Conservation (phyloP, 2,888 invertebrate species). For the Napeogenes sylphis region DNA sequence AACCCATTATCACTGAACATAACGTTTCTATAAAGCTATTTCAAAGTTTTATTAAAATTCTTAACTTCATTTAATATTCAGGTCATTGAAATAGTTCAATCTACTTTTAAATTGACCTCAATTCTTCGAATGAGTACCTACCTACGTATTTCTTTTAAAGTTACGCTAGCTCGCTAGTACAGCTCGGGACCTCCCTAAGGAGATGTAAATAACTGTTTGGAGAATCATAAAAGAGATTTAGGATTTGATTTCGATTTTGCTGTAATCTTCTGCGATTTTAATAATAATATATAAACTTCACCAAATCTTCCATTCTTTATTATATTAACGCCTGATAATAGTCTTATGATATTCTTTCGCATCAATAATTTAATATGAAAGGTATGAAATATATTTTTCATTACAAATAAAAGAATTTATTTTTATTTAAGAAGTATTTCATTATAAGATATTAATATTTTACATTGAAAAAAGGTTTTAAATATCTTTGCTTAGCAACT, state of each 20-base stretch:
- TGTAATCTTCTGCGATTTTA: slow-evolving; percentile 2
- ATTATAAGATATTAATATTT: too few relatives aligned
- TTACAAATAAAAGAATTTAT: too few relatives aligned
- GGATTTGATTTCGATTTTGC: not conserved
- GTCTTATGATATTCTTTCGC: too few relatives aligned
- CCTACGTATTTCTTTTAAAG: not conserved
- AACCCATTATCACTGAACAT: not conserved
- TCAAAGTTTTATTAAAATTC: too few relatives aligned
- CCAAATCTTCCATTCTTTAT: not conserved
- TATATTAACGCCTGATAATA: too few relatives aligned
- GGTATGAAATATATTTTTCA: too few relatives aligned
- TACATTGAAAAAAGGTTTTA: too few relatives aligned
- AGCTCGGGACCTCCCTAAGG: not conserved
- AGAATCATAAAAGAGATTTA: slow-evolving; percentile 3
- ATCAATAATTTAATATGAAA: too few relatives aligned
- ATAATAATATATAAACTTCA: too few relatives aligned
- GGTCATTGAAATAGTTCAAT: not conserved
- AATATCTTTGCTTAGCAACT: too few relatives aligned
- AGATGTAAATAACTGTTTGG: not conserved
- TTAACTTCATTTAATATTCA: not conserved
- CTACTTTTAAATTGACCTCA: not conserved
- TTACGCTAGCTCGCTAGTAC: not conserved
- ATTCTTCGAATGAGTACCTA: not conserved
- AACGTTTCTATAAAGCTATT: too few relatives aligned
- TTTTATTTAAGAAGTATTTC: too few relatives aligned